Percentiles rank a stretch among this genome's conserved stretches.
phyloP scores from a whole-genome alignment of 2,888 invertebrate species.

The Pinctada fucata region DNA sequence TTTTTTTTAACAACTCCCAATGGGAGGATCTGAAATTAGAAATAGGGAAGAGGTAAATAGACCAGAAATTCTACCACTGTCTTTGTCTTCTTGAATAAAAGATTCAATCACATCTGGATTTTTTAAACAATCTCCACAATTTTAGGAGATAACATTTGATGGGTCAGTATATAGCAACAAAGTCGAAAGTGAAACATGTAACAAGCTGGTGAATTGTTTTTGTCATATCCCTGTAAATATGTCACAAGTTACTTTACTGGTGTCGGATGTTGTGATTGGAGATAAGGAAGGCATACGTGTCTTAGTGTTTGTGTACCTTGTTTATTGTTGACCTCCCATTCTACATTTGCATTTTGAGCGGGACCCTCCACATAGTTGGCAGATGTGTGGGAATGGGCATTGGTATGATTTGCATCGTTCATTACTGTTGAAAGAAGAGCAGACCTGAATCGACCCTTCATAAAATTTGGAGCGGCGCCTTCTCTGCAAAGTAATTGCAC shows the following conservation, averaged over 20 bases:
- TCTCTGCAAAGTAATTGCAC: too few species aligned
- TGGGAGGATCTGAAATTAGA: too few species aligned
- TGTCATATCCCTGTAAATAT: not conserved
- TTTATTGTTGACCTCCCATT: too few species aligned
- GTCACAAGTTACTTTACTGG: not conserved
- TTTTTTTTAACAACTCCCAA: too few species aligned
- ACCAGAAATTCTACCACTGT: too few species aligned
- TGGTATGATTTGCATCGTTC: not conserved
- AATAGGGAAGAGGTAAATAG: too few species aligned
- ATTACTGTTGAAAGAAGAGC: constrained; percentile 1
- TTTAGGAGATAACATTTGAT: not conserved
- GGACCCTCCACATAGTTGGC: constrained; percentile 1
- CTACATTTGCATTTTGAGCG: constrained; percentile 2
- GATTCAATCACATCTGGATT: too few species aligned
- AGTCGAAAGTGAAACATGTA: not conserved
- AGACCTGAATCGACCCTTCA: not conserved
- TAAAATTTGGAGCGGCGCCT: too few species aligned
- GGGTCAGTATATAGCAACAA: not conserved
- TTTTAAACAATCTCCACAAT: too few species aligned
- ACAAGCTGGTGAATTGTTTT: not conserved
- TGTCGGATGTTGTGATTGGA: not conserved
- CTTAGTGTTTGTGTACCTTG: not conserved
- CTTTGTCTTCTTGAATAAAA: too few species aligned
- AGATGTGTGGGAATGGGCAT: not conserved
- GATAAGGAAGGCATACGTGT: not conserved